phyloP scores from a whole-genome alignment of 2,888 invertebrate species.

The Parochlus steinenii region DNA sequence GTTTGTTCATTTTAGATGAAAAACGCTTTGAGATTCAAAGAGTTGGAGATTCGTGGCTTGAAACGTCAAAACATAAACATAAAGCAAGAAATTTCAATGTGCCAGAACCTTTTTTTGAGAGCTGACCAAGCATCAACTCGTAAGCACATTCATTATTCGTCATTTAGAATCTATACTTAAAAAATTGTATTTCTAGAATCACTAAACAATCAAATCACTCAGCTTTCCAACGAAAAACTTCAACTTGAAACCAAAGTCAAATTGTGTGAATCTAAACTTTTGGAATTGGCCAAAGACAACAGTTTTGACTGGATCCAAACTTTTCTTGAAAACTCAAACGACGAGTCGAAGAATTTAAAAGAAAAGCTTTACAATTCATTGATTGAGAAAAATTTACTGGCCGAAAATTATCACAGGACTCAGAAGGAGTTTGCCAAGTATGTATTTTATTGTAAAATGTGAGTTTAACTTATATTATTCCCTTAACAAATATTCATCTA shows the following conservation, averaged over 20 bases:
- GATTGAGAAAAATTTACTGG: slow-evolving; percentile 24
- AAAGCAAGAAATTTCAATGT: slow-evolving; percentile 25
- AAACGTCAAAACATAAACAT: slow-evolving; percentile 28
- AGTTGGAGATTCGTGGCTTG: slow-evolving; percentile 25
- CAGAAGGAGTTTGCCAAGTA: slow-evolving; percentile 27
- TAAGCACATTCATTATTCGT: too few species aligned
- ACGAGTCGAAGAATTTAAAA: slow-evolving; percentile 27
- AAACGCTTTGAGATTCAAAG: slow-evolving; percentile 24
- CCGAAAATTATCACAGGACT: slow-evolving; percentile 23
- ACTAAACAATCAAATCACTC: slow-evolving; percentile 23
- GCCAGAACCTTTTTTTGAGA: slow-evolving; percentile 14
- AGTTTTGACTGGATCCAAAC: slow-evolving; percentile 25
- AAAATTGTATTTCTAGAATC: slow-evolving; percentile 19
- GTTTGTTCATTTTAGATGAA: slow-evolving; percentile 21
- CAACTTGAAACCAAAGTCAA: slow-evolving; percentile 22
- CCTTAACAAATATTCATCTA: neutral
- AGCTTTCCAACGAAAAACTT: slow-evolving; percentile 22
- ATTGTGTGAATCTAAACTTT: slow-evolving; percentile 22
- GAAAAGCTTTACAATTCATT: slow-evolving; percentile 23
- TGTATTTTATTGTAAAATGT: neutral
- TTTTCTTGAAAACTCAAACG: slow-evolving; percentile 18
- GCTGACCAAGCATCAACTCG: neutral
- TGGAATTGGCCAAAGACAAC: slow-evolving; percentile 23
- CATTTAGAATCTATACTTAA: neutral
- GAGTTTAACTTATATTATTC: neutral